Evolutionary conservation across 2,888 invertebrate genomes (phyloP).

Genomic region (Eumacrocentrus americanus): DNA sequence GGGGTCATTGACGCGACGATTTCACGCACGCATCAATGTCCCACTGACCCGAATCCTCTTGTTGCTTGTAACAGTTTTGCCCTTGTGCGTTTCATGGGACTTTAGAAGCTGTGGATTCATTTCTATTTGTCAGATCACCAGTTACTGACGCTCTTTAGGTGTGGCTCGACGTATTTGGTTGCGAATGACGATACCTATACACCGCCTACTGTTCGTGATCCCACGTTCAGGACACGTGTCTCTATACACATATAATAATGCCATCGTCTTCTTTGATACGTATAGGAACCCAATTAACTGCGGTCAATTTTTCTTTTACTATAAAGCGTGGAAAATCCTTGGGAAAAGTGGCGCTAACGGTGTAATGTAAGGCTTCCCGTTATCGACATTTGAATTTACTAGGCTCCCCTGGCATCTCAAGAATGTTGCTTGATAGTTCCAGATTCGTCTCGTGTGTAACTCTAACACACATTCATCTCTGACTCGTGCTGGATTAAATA

Average conservation of each 20-base stretch:
- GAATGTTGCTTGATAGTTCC: too few relatives aligned
- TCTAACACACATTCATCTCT: too few relatives aligned
- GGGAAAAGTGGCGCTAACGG: not conserved
- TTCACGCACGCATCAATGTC: slow-evolving; percentile 53
- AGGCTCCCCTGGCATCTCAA: too few relatives aligned
- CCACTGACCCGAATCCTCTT: slow-evolving; percentile 55
- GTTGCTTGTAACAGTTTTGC: slow-evolving; percentile 33
- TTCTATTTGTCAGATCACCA: too few relatives aligned
- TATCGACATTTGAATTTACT: not conserved
- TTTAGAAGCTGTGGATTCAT: not conserved
- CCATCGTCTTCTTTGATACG: too few relatives aligned
- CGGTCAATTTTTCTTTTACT: not conserved
- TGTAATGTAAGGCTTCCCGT: not conserved
- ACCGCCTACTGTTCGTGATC: not conserved
- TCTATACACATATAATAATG: too few relatives aligned
- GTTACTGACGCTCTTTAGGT: slow-evolving; percentile 14
- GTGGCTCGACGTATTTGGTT: slow-evolving; percentile 54
- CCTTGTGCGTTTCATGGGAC: slow-evolving; percentile 22
- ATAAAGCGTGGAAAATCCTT: not conserved
- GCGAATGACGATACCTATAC: slow-evolving; percentile 44
- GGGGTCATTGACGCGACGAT: slow-evolving; percentile 57
- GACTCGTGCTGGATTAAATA: not conserved
- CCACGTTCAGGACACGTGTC: not conserved
- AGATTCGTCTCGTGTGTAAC: too few relatives aligned
- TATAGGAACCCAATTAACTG: too few relatives aligned